Evolutionary conservation across 2,888 invertebrate species (phyloP), one percentile per base, ranked within the genome.

Genomic region (Petrophora chlorosata): DNA sequence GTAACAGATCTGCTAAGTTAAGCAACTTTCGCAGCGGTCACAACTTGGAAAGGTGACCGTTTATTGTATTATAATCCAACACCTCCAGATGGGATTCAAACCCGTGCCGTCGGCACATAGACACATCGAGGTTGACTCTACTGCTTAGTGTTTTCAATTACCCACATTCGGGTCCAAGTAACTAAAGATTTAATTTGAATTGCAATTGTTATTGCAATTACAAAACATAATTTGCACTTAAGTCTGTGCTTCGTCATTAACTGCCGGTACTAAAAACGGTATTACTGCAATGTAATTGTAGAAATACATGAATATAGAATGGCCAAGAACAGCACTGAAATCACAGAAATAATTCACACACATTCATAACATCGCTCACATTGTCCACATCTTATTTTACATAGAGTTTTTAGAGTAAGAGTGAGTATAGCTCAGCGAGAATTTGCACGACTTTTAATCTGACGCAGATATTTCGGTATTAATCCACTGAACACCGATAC

Each of bases 191-290:
- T 10, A 29, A 38, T 35, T 25, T 13, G 2, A 35, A 17, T 30
- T 30, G 22, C 5, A 23, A 8, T 13, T 40, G 34, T 30, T 38
- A 51, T 42, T 49, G 28, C 38, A 46, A 13, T 23, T 34, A 35
- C 43, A 39, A 39, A 32, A 28, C 19, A 23, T 44, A 53, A 56
- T 47, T 54, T 30, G 41, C 17, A 34, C 34, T 48, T 23, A 49
- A 56, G 52, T 55, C 52, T 46, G 36, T 33, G 39, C 29, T 34
- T 15, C 17, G 35, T 38, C 42, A 52, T 49, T 50, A 41, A 52
- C 23, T 15, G 42, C 17, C 34, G 43, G 52, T 14, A 41, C 25
- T 53, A 44, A 56, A 56, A 56, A 43, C 33, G 14, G 28, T 45
- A 34, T 40, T 39, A 39, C 26, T 40, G 29, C 34, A 17, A n/a